A percentile compares a stretch with the other conserved stretches of the same genome.
phyloP scores from a whole-genome alignment of 2,113 vertebrate species.

The Talpa occidentalis region DNA sequence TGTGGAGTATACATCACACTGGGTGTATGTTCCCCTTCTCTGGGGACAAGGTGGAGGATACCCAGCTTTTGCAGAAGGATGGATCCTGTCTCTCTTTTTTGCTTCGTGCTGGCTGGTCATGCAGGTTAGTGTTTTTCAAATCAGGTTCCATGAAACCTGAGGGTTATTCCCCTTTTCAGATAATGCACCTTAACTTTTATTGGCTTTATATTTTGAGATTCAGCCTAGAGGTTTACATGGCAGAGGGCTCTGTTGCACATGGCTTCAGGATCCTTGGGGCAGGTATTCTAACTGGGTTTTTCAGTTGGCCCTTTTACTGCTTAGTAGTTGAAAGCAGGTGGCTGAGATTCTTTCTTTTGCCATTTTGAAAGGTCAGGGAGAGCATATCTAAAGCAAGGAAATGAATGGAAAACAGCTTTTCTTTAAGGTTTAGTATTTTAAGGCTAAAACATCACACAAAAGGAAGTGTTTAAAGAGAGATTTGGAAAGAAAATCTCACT shows the following conservation, averaged over 20 bases:
- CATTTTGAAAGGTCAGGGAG: slow-evolving; percentile 60
- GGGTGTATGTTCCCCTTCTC: fast-evolving
- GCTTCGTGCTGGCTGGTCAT: background rate
- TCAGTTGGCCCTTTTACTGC: background rate
- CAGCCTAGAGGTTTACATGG: background rate
- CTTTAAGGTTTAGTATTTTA: background rate
- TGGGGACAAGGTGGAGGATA: background rate
- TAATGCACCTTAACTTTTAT: background rate
- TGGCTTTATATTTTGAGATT: background rate
- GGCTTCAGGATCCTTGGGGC: background rate
- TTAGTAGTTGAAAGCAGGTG: slow-evolving; percentile 27
- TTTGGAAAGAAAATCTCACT: slow-evolving; percentile 53
- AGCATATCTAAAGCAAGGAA: slow-evolving; percentile 19
- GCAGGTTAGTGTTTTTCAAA: background rate
- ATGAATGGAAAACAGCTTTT: slow-evolving; percentile 25
- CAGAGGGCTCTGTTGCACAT: background rate
- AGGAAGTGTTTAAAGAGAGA: slow-evolving; percentile 54
- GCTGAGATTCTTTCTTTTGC: background rate
- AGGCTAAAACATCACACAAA: slow-evolving; percentile 24
- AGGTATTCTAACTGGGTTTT: background rate
- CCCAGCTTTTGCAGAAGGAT: background rate
- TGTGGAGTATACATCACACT: background rate
- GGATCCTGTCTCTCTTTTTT: background rate
- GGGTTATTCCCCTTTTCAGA: background rate
- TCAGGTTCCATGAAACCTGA: background rate